phyloP scores from a whole-genome alignment of 2,888 invertebrate genomes.

The Amphipoea oculea region DNA sequence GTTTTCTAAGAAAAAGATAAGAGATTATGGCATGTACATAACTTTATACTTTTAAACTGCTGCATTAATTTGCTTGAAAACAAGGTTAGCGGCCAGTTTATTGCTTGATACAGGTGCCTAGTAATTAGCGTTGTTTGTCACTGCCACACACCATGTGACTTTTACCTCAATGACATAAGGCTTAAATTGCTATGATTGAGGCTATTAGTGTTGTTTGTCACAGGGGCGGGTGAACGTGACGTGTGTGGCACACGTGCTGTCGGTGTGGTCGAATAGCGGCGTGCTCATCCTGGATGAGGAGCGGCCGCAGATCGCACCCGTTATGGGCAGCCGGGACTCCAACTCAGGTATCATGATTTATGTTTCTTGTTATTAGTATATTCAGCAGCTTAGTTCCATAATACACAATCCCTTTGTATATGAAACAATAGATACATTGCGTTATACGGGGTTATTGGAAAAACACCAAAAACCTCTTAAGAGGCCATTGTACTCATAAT shows the following conservation, averaged over 20 bases:
- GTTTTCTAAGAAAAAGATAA: neutral
- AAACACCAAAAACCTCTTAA: too few species aligned
- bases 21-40: neutral
- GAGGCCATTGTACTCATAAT: too few species aligned
- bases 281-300: constrained; percentile 91
- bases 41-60: constrained; percentile 2
- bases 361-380: neutral
- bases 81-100: neutral
- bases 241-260: constrained; percentile 91
- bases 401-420: neutral
- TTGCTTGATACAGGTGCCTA: constrained; percentile 4
- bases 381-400: neutral
- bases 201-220: constrained; percentile 42
- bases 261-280: constrained; percentile 90
- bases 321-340: constrained; percentile 92
- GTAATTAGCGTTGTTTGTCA: constrained; percentile 47
- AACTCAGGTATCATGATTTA: constrained; percentile 81
- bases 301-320: constrained; percentile 92
- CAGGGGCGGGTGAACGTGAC: constrained; percentile 91
- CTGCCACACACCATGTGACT: constrained; percentile 11
- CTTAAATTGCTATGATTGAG: constrained; percentile 13
- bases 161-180: neutral
- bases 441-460: too few species aligned
- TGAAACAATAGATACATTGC: neutral
- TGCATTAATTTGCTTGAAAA: constrained; percentile 16